A percentile compares a stretch with the other conserved stretches of the same genome.
Evolutionary conservation across 2,797 vertebrate species (phyloP).

Genomic region (Philypnodon macrostomus): DNA sequence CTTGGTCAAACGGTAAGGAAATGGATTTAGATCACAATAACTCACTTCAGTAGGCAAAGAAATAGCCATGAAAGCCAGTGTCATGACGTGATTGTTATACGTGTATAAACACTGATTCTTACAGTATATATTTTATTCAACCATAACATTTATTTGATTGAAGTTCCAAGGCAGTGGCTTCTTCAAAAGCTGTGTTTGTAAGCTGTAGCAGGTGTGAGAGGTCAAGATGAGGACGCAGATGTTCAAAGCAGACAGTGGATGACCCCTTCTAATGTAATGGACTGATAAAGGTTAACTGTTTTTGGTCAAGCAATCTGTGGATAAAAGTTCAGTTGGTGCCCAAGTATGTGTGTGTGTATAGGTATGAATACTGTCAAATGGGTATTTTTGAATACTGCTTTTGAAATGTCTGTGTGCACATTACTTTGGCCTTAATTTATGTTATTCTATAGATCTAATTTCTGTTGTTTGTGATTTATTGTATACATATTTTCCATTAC

Average conservation of each 20-base stretch:
- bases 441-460: no score
- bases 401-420: no score
- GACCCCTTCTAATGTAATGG: conserved; percentile 45
- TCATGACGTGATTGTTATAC: conserved; percentile 18
- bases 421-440: no score
- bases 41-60: conserved; percentile 28
- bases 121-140: not conserved
- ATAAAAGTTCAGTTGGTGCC: not conserved
- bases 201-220: conserved; percentile 34
- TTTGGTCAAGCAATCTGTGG: conserved; percentile 10
- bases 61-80: conserved; percentile 20
- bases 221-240: conserved; percentile 25
- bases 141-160: conserved; percentile 28
- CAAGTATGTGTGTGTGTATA: conserved; percentile 6
- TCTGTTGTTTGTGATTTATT: no score
- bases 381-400: no score
- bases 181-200: no score
- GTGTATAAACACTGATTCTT: conserved; percentile 6
- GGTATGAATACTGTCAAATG: no score
- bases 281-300: conserved; percentile 42
- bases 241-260: conserved; percentile 28
- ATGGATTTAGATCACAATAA: conserved; percentile 59
- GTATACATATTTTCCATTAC: no score
- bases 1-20: conserved; percentile 51
- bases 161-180: no score